These are phyloP conservation scores for Platypus cylindrus DNA, from an alignment of 2,888 invertebrate species.

Conservation along the genomic window DNA sequence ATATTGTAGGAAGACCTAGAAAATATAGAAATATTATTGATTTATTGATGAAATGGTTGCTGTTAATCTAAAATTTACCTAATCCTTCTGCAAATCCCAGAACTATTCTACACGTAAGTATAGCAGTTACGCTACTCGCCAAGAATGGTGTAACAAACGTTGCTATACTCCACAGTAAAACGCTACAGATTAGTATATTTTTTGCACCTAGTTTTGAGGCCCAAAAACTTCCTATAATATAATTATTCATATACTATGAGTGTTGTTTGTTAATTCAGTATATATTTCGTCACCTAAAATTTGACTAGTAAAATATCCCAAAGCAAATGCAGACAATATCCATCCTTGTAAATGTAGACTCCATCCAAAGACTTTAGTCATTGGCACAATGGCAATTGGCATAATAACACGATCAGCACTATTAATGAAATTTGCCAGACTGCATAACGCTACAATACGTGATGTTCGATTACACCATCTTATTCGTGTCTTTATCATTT, in stretches of 20 bases:
- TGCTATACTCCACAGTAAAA: constrained; percentile 59
- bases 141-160: constrained; percentile 56
- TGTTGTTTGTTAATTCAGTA: neutral
- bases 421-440: constrained; percentile 63
- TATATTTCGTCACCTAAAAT: constrained; percentile 34
- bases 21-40: constrained; percentile 11
- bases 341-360: constrained; percentile 58
- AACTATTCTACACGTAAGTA: constrained; percentile 51
- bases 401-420: constrained; percentile 65
- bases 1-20: constrained; percentile 60
- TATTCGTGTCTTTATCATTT: constrained; percentile 37
- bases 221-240: constrained; percentile 47
- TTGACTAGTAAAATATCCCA: constrained; percentile 65
- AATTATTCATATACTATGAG: neutral
- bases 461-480: constrained; percentile 42
- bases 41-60: too few species aligned
- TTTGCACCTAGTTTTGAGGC: constrained; percentile 57
- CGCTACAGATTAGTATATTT: constrained; percentile 52
- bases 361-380: constrained; percentile 61
- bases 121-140: constrained; percentile 49
- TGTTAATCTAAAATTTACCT: constrained; percentile 44
- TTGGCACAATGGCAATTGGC: constrained; percentile 64
- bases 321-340: constrained; percentile 63
- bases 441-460: constrained; percentile 52
- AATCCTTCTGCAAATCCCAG: constrained; percentile 63